These are phyloP conservation scores for Hesperophylax magnus DNA, from an alignment of 1,140 invertebrate species.

Conservation along the genomic window DNA sequence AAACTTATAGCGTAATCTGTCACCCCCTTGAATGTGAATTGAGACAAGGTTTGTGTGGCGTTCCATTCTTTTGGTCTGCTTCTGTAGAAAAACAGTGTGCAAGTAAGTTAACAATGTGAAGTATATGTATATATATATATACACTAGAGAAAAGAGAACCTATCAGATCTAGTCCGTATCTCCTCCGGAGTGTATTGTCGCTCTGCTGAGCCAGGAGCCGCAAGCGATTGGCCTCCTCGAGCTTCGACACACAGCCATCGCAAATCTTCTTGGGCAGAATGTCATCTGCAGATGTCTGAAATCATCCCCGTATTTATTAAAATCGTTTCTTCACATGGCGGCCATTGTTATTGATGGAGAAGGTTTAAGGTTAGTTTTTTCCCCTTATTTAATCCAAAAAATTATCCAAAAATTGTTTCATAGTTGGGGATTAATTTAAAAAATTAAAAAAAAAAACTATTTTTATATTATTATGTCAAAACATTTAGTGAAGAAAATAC, in stretches of 20 bases:
- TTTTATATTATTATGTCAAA: no score
- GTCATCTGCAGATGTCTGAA: slow-evolving; percentile 38
- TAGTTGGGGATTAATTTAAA: no score
- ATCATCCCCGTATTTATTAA: no score
- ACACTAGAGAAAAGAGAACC: background rate
- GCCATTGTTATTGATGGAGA: no score
- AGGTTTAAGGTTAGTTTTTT: no score
- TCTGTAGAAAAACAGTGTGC: background rate
- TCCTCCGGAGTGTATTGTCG: slow-evolving; percentile 20
- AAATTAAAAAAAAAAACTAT: no score
- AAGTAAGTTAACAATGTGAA: background rate
- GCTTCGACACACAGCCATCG: background rate
- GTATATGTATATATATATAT: background rate
- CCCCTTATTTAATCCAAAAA: no score
- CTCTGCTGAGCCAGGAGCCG: slow-evolving; percentile 36
- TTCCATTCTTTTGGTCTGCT: no score
- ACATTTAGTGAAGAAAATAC: no score
- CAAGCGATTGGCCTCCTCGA: slow-evolving; percentile 32
- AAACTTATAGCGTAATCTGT: no score
- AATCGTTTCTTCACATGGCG: no score
- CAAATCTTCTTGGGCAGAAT: slow-evolving; percentile 38
- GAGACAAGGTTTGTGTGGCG: background rate
- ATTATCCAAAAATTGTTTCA: no score
- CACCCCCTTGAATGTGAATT: background rate
- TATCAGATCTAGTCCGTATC: slow-evolving; percentile 13